These are phyloP conservation scores for Microctonus aethiopoides DNA, from an alignment of 2,888 invertebrate genomes.

Conservation along the genomic window DNA sequence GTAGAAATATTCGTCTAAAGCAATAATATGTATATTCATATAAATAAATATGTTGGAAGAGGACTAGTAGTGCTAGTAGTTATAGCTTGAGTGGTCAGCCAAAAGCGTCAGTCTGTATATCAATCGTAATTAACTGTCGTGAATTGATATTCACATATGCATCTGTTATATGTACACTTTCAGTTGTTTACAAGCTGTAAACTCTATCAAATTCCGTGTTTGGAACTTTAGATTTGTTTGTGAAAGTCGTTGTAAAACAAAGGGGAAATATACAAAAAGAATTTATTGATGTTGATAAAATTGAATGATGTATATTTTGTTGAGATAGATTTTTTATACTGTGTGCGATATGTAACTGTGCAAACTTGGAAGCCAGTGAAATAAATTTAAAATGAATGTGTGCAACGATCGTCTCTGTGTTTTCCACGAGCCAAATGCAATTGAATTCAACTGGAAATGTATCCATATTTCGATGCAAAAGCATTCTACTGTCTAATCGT, in stretches of 20 bases:
- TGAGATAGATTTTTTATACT: neutral
- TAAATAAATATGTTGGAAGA: too few relatives aligned
- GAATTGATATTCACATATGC: too few relatives aligned
- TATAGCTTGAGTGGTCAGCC: conserved; percentile 39
- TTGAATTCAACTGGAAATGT: conserved; percentile 51
- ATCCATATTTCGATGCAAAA: conserved; percentile 47
- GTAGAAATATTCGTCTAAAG: neutral
- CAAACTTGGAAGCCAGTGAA: conserved; percentile 28
- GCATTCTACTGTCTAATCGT: conserved; percentile 54
- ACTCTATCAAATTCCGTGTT: neutral
- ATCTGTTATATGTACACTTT: too few relatives aligned
- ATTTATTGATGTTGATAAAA: too few relatives aligned
- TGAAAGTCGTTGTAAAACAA: neutral
- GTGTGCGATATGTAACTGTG: neutral
- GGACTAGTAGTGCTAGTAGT: conserved; percentile 32
- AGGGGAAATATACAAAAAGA: too few relatives aligned
- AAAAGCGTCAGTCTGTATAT: conserved; percentile 30
- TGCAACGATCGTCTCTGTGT: conserved; percentile 31
- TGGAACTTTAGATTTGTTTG: neutral
- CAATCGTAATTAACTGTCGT: too few relatives aligned
- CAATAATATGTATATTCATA: neutral
- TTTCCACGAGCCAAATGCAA: conserved; percentile 53
- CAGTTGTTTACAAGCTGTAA: neutral
- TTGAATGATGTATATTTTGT: neutral
- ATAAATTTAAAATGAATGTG: conserved; percentile 24